phyloP scores from a whole-genome alignment of 2,888 invertebrate species.

The Helobdella robusta region DNA sequence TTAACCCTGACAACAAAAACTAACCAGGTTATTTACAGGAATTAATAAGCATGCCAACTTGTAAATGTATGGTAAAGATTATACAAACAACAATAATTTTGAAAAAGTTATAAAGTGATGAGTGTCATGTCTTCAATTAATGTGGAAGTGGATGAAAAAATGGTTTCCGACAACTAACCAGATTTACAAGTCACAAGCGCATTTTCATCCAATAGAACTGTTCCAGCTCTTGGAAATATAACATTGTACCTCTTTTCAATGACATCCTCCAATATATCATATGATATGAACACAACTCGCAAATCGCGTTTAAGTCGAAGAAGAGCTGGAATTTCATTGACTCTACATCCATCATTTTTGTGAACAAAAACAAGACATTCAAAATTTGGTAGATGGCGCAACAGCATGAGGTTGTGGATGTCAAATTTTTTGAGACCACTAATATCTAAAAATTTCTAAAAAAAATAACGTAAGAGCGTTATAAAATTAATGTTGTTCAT shows the following conservation, averaged over 20 bases:
- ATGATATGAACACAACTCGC: conserved; percentile 16
- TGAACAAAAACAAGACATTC: conserved; percentile 24
- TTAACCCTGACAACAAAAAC: not conserved
- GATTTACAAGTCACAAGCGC: conserved; percentile 25
- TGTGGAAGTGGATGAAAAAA: too few species aligned
- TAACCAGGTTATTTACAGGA: not conserved
- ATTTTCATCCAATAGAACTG: conserved; percentile 18
- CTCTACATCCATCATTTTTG: not conserved
- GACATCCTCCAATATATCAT: conserved; percentile 15
- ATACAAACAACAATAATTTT: not conserved
- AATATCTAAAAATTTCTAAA: conserved; percentile 12
- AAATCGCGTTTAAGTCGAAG: conserved; percentile 22
- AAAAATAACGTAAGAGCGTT: not conserved
- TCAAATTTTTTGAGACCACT: conserved; percentile 22
- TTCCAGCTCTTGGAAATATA: conserved; percentile 24
- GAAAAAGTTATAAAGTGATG: not conserved
- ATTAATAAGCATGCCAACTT: not conserved
- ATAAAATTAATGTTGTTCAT: not conserved
- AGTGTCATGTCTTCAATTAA: too few species aligned
- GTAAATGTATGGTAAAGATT: too few species aligned
- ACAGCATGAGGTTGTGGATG: conserved; percentile 16
- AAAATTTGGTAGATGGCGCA: conserved; percentile 18
- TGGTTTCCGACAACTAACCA: not conserved
- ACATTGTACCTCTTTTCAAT: conserved; percentile 14
- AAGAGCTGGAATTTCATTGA: conserved; percentile 24